Percentiles rank a stretch among this genome's conserved stretches.
Evolutionary conservation across 2,113 vertebrate species (phyloP).

Genomic region (Anser cygnoides): DNA sequence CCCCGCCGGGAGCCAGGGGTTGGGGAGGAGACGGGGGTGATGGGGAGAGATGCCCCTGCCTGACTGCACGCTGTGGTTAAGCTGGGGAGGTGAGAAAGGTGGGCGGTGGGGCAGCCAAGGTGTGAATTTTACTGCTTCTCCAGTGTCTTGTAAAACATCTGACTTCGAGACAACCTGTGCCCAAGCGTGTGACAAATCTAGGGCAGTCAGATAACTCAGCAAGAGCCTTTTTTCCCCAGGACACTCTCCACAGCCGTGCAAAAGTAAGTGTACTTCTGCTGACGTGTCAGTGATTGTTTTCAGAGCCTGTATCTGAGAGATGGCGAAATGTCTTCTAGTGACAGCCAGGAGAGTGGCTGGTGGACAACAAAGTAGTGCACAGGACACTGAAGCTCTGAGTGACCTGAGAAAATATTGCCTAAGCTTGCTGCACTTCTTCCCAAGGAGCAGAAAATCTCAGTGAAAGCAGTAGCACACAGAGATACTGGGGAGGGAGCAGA

Average conservation of each 20-base stretch:
- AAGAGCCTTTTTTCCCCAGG: background rate
- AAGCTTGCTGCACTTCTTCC: background rate
- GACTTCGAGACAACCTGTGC: background rate
- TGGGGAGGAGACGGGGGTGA: background rate
- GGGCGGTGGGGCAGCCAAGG: too few relatives aligned
- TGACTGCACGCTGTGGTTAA: rapidly evolving
- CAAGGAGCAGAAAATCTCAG: background rate
- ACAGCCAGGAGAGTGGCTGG: background rate
- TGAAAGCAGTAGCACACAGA: background rate
- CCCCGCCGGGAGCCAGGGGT: too few relatives aligned
- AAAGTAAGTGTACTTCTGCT: background rate
- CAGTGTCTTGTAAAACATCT: background rate
- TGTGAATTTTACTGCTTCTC: background rate
- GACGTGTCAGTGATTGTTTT: rapidly evolving
- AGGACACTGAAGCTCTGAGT: background rate
- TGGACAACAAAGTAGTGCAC: background rate
- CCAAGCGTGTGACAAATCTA: background rate
- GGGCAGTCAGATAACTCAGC: background rate
- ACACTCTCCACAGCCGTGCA: background rate
- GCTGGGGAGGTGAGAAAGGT: background rate
- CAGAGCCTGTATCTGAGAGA: background rate
- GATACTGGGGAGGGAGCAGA: rapidly evolving
- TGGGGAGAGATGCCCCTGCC: background rate
- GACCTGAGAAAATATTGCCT: background rate
- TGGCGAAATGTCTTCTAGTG: background rate